phyloP scores from a whole-genome alignment of 2,797 vertebrate species.

The Cyprinodon diabolis region DNA sequence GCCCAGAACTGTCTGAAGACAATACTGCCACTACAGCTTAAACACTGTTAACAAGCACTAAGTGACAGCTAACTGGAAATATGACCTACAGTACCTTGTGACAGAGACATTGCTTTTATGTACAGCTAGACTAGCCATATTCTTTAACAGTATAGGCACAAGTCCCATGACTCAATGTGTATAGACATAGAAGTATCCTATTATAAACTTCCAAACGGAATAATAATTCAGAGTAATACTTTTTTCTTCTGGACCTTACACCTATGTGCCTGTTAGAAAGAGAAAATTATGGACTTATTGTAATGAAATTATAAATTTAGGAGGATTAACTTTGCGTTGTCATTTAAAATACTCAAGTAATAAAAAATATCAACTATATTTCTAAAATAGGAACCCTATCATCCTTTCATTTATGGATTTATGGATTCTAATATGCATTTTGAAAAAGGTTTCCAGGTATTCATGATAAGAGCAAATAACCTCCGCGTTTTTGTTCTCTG shows the following conservation, averaged over 20 bases:
- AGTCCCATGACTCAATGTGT: slow-evolving; percentile 34
- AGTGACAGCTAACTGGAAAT: slow-evolving; percentile 72
- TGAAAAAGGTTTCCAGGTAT: background rate
- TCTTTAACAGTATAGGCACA: slow-evolving; percentile 42
- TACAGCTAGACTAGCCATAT: slow-evolving; percentile 27
- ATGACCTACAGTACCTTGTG: slow-evolving; percentile 52
- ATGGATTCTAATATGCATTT: background rate
- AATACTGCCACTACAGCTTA: slow-evolving; percentile 77
- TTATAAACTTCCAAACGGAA: slow-evolving; percentile 4
- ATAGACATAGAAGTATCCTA: slow-evolving; percentile 21
- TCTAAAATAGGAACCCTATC: too few relatives aligned
- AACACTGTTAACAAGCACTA: slow-evolving; percentile 71
- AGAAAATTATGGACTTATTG: background rate
- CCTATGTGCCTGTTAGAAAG: slow-evolving; percentile 13
- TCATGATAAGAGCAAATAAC: background rate
- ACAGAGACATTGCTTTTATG: slow-evolving; percentile 50
- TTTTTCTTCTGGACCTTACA: slow-evolving; percentile 8
- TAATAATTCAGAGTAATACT: slow-evolving; percentile 39
- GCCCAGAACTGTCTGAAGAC: slow-evolving; percentile 71
- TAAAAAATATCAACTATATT: too few relatives aligned
- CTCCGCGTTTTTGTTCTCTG: background rate
- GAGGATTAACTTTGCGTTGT: background rate
- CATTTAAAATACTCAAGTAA: background rate
- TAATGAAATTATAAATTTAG: background rate
- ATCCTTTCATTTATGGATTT: too few relatives aligned